A percentile compares a stretch with the other conserved stretches of the same genome.
These are phyloP conservation scores for Crocidura indochinensis DNA, from an alignment of 2,797 vertebrate species.

Conservation along the genomic window DNA sequence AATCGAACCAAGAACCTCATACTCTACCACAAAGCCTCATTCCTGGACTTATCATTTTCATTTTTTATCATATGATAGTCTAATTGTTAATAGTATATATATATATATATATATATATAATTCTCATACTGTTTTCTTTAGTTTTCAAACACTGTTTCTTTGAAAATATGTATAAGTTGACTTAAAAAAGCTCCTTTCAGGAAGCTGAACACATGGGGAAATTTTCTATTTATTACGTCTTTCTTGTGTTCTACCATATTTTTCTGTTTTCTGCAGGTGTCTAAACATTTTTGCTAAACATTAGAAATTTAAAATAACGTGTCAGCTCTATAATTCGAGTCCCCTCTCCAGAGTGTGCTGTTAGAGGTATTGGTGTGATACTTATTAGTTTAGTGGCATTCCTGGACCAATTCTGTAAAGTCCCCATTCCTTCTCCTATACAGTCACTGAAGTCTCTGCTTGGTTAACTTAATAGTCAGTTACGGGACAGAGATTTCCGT, in stretches of 20 bases:
- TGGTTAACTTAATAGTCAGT: neutral
- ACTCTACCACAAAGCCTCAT: no score
- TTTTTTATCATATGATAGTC: neutral
- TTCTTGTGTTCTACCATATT: neutral
- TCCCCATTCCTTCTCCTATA: neutral
- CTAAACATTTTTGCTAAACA: neutral
- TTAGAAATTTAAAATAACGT: neutral
- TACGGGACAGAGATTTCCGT: constrained; percentile 17
- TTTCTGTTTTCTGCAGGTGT: neutral
- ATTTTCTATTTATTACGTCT: neutral
- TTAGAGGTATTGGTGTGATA: neutral
- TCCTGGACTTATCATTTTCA: neutral
- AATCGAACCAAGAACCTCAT: no score
- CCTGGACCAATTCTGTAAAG: neutral
- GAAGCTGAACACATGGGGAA: neutral
- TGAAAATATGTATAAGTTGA: neutral
- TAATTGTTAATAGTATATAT: neutral
- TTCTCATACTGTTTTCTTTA: no score
- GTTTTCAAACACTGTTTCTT: neutral
- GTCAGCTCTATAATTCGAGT: neutral
- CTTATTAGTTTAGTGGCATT: neutral
- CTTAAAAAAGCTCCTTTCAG: constrained; percentile 2
- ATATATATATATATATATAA: no score
- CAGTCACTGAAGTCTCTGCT: neutral
- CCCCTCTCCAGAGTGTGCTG: neutral